These are phyloP conservation scores for Rhodophaea formosa DNA, from an alignment of 2,888 invertebrate genomes.

Conservation along the genomic window DNA sequence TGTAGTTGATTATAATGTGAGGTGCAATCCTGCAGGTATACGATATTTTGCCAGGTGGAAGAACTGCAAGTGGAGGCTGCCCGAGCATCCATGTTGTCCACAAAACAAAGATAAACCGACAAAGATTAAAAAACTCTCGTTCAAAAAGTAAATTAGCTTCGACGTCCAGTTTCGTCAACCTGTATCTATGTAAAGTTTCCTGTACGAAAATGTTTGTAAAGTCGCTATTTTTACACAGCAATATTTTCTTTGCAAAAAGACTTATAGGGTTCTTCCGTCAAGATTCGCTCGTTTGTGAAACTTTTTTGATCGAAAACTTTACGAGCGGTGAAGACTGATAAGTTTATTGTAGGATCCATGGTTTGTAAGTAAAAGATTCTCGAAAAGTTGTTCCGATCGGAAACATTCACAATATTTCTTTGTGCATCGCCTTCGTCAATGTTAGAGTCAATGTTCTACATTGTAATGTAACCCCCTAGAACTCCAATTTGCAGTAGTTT, in stretches of 20 bases:
- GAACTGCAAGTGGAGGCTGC: constrained; percentile 90
- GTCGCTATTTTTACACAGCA: constrained; percentile 76
- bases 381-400: constrained; percentile 60
- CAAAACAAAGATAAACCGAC: constrained; percentile 80
- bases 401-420: constrained; percentile 55
- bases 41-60: constrained; percentile 92
- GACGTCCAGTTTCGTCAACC: constrained; percentile 58
- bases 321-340: constrained; percentile 80
- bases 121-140: constrained; percentile 75
- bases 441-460: constrained; percentile 72
- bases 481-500: constrained; percentile 67
- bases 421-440: constrained; percentile 70
- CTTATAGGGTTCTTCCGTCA: constrained; percentile 65
- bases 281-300: constrained; percentile 66
- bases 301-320: constrained; percentile 68
- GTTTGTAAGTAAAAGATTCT: constrained; percentile 65
- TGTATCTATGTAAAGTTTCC: constrained; percentile 72
- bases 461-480: constrained; percentile 68
- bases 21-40: constrained; percentile 85
- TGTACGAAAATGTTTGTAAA: constrained; percentile 70
- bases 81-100: constrained; percentile 84
- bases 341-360: constrained; percentile 67
- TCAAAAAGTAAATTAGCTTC: constrained; percentile 76
- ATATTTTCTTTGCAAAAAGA: constrained; percentile 58
- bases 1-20: constrained; percentile 79